These are phyloP conservation scores for Coronaproctus castanopsis DNA, from an alignment of 2,888 invertebrate genomes.

Conservation along the genomic window DNA sequence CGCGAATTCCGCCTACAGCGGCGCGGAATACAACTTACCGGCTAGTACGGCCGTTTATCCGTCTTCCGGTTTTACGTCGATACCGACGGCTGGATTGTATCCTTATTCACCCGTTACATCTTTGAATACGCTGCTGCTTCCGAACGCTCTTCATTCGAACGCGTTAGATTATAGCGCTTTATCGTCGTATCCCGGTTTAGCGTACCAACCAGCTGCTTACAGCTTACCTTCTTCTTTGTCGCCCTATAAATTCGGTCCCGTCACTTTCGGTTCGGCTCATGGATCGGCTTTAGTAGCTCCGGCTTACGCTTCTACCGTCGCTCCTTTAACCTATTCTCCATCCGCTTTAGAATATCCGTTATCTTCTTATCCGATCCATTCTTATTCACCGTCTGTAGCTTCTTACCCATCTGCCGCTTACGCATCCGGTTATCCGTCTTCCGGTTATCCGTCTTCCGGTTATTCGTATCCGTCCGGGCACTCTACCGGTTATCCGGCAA, in stretches of 20 bases:
- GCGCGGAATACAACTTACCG: background rate
- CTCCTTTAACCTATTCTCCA: background rate
- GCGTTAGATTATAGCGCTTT: constrained; percentile 2
- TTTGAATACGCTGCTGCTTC: background rate
- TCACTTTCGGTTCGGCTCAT: background rate
- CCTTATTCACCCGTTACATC: background rate
- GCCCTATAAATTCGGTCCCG: constrained; percentile 7
- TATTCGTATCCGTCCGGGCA: no score
- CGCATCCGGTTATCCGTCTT: background rate
- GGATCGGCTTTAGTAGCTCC: background rate
- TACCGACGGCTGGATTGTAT: background rate
- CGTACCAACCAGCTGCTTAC: background rate
- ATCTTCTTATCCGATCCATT: background rate
- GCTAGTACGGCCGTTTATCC: background rate
- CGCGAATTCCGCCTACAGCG: background rate
- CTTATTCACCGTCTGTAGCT: background rate
- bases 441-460: background rate
- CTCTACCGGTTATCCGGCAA: background rate
- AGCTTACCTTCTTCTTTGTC: background rate
- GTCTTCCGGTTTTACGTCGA: background rate
- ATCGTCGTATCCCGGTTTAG: background rate
- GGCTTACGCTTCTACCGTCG: background rate
- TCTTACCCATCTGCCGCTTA: background rate
- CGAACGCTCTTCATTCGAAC: background rate
- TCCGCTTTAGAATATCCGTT: background rate